Percentiles rank a stretch among this genome's conserved stretches.
phyloP scores from a whole-genome alignment of 2,113 vertebrate genomes.

The Cebidichthys violaceus region DNA sequence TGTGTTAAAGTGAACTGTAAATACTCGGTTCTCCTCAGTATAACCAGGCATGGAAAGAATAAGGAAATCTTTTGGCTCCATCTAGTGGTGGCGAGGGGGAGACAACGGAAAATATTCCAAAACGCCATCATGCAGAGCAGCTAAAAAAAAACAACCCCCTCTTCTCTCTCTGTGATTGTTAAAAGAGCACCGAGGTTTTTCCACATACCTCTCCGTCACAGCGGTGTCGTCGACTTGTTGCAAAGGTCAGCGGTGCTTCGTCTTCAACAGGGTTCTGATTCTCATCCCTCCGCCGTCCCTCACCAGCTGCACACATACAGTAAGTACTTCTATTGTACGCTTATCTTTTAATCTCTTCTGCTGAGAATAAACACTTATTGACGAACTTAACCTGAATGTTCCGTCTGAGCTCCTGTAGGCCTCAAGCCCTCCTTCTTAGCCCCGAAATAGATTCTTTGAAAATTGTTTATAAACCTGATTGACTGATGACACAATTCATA shows the following conservation, averaged over 20 bases:
- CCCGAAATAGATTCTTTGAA: not conserved
- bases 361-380: not conserved
- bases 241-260: conserved; percentile 70
- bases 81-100: conserved; percentile 65
- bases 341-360: not conserved
- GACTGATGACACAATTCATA: not conserved
- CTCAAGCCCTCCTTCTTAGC: not conserved
- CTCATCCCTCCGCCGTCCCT: conserved; percentile 78
- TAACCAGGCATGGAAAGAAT: not conserved
- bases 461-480: not conserved
- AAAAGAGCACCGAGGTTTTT: not conserved
- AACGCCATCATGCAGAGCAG: not conserved
- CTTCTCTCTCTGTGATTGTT: not conserved
- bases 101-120: not conserved
- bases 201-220: conserved; percentile 84
- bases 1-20: not conserved
- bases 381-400: not conserved
- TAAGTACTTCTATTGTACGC: not conserved
- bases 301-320: conserved; percentile 74
- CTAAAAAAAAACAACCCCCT: not conserved
- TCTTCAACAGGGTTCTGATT: conserved; percentile 81
- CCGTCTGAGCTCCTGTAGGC: not conserved
- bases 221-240: conserved; percentile 73
- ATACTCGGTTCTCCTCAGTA: not conserved
- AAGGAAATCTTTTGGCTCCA: conserved; percentile 54